Evolutionary conservation across 2,797 vertebrate species (phyloP).

Genomic region (Enteromius trimaculatus): DNA sequence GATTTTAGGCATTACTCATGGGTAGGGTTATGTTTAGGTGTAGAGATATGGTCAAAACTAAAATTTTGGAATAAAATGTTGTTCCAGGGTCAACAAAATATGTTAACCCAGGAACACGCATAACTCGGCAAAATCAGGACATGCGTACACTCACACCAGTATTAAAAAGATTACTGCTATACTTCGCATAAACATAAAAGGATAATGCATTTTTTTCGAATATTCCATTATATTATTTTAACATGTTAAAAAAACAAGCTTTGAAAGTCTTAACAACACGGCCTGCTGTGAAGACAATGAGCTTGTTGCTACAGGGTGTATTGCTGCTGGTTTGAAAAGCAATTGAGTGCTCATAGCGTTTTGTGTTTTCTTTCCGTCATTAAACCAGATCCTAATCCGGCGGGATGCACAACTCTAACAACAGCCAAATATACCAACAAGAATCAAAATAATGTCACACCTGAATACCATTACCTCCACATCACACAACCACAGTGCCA

Average conservation of each 20-base stretch:
- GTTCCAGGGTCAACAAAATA: too few relatives aligned
- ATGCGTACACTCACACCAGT: background rate
- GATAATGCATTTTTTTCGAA: background rate
- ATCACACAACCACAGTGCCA: background rate
- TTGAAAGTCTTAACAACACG: background rate
- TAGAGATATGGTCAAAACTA: too few relatives aligned
- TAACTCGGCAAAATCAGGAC: too few relatives aligned
- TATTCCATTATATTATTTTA: background rate
- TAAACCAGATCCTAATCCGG: background rate
- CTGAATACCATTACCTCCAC: background rate
- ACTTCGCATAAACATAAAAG: too few relatives aligned
- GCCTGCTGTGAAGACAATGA: background rate
- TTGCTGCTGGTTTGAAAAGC: background rate
- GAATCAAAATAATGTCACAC: background rate
- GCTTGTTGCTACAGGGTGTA: background rate
- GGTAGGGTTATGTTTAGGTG: too few relatives aligned
- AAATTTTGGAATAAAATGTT: too few relatives aligned
- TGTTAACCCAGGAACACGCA: too few relatives aligned
- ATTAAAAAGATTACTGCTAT: background rate
- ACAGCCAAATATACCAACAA: conserved; percentile 1
- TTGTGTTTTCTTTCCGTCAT: background rate
- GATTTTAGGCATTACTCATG: too few relatives aligned
- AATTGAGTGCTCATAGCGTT: background rate
- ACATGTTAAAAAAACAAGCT: background rate
- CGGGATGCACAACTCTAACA: background rate